Percentiles rank a stretch among this genome's conserved stretches.
These are phyloP conservation scores for Drosophila tani DNA, from an alignment of 1,140 invertebrate species.

Conservation along the genomic window DNA sequence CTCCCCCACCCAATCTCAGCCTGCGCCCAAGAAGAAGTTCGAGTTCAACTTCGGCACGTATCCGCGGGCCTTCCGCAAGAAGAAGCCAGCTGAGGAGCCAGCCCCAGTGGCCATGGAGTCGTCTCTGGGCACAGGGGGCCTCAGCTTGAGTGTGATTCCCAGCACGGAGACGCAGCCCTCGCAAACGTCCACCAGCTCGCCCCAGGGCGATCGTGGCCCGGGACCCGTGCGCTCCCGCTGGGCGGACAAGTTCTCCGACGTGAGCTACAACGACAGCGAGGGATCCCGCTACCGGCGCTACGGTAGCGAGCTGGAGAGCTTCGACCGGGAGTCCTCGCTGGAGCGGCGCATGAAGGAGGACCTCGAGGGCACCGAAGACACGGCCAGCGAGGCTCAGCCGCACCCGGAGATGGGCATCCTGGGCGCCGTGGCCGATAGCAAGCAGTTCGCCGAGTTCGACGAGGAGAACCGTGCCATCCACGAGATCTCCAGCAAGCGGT, in stretches of 20 bases:
- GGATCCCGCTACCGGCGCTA: conserved; percentile 78
- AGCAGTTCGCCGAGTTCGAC: conserved; percentile 83
- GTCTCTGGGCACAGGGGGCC: conserved; percentile 77
- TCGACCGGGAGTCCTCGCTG: conserved; percentile 84
- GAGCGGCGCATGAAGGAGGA: conserved; percentile 83
- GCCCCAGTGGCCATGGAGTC: conserved; percentile 54
- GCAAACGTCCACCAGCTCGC: conserved; percentile 85
- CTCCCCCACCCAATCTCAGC: conserved; percentile 61
- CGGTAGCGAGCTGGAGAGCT: conserved; percentile 84
- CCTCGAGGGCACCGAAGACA: conserved; percentile 67
- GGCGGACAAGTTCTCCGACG: conserved; percentile 86
- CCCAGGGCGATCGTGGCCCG: conserved; percentile 85
- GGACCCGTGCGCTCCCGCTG: conserved; percentile 85
- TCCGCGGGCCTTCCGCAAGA: conserved; percentile 90
- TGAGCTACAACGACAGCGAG: conserved; percentile 85
- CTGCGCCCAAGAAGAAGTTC: conserved; percentile 86
- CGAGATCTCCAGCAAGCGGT: conserved; percentile 77
- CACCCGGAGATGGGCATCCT: conserved; percentile 71
- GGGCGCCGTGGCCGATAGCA: conserved; percentile 71
- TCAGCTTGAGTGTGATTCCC: conserved; percentile 76
- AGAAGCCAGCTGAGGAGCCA: conserved; percentile 86
- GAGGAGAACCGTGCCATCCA: conserved; percentile 84
- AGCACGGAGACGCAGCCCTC: conserved; percentile 84
- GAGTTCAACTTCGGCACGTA: conserved; percentile 91
- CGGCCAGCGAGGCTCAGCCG: conserved; percentile 68